phyloP scores from a whole-genome alignment of 2,113 vertebrate genomes.

The Ceyx margarethae region DNA sequence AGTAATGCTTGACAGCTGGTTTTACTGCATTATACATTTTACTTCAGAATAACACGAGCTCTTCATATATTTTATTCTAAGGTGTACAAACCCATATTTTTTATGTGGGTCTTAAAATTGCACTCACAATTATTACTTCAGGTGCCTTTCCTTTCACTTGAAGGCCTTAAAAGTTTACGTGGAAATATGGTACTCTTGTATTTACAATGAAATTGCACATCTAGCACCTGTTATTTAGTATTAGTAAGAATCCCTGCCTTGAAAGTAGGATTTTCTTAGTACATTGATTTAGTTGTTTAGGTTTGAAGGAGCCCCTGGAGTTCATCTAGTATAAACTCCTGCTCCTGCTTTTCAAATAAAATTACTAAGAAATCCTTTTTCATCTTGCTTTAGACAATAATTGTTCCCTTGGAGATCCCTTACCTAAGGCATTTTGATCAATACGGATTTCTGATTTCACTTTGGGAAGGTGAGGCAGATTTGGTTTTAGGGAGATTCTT shows the following conservation, averaged over 20 bases:
- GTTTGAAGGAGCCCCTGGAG: background rate
- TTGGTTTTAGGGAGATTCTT: background rate
- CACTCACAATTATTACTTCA: background rate
- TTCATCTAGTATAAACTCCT: background rate
- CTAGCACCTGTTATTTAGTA: background rate
- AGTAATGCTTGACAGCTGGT: background rate
- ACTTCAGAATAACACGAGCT: background rate
- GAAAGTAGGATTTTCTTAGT: background rate
- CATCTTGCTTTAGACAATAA: background rate
- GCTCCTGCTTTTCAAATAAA: background rate
- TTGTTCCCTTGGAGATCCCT: background rate
- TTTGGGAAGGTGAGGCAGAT: background rate
- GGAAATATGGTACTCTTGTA: background rate
- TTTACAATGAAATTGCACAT: background rate
- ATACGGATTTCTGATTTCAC: background rate
- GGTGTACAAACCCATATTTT: background rate
- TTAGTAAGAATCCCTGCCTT: background rate
- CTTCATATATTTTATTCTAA: background rate
- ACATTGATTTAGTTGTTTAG: background rate
- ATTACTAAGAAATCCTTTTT: background rate
- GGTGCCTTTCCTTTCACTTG: background rate
- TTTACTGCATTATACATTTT: background rate
- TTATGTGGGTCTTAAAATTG: background rate
- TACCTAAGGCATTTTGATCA: background rate
- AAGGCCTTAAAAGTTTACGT: background rate